Conservation (phyloP, 2,888 invertebrate genomes). For the Apamea sordens region DNA sequence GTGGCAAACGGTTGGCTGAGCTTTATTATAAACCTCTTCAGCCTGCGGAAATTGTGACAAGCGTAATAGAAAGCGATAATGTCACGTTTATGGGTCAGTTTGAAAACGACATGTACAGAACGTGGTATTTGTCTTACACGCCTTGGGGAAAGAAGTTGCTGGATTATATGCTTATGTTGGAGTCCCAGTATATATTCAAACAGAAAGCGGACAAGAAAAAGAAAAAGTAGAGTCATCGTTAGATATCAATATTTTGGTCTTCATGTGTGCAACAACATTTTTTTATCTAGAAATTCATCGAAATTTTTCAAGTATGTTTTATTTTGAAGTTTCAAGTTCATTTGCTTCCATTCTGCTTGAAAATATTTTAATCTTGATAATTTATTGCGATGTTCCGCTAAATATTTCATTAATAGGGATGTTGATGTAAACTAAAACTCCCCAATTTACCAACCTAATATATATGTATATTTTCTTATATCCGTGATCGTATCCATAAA, state of each 20-base stretch:
- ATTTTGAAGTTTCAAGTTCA: neutral
- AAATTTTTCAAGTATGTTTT: too few species aligned
- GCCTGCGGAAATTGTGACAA: conserved; percentile 87
- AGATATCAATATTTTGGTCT: neutral
- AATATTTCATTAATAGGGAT: neutral
- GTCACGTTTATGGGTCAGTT: conserved; percentile 81
- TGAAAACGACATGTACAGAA: conserved; percentile 85
- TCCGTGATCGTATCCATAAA: neutral
- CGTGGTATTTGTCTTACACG: conserved; percentile 87
- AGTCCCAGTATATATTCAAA: conserved; percentile 79
- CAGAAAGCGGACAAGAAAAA: conserved; percentile 83
- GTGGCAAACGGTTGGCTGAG: conserved; percentile 87
- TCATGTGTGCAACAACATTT: too few species aligned
- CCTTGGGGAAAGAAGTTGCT: conserved; percentile 78
- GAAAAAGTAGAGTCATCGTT: conserved; percentile 42
- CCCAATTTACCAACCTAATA: neutral
- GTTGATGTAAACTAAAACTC: neutral
- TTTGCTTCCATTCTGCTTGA: neutral
- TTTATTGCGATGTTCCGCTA: neutral
- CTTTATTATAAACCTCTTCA: conserved; percentile 88
- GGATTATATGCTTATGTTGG: conserved; percentile 80
- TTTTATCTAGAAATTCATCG: too few species aligned
- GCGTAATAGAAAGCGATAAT: conserved; percentile 78
- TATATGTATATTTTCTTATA: neutral
- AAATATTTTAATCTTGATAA: neutral